Base-by-base conservation (phyloP, 2,888 invertebrate species). In the Rhamnusium bicolor region DNA sequence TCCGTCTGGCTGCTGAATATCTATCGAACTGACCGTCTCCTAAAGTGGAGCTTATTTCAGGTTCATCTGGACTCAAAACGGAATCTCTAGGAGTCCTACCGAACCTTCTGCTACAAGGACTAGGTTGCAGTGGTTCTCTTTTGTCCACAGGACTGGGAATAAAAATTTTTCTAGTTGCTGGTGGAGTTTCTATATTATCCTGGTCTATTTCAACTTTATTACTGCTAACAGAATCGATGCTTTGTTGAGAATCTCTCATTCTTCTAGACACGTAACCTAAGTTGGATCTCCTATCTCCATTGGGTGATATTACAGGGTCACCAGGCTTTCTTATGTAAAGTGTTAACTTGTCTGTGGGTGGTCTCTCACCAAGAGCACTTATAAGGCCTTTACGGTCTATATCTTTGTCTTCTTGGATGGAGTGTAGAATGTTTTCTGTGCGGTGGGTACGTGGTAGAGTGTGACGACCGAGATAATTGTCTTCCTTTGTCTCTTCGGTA, bases 151-250 rank as follows among this genome's bases (percentile, higher is more conserved):
- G 91, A 1, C 92, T 91, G 1, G 92, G 91, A 71, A 91, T 92
- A 83, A 93, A 93, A 27, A 92, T 88, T 80, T 94, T 92, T 69
- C 96, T 90, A 16, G 93, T 93, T 0, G 93, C 94, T 4, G 96
- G 96, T 18, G 96, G 96, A 1, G 96, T 96, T 89, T 96, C 96
- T 32, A 96, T 94, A 82, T 96, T 96, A 81, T 96, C 96, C 1
- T 96, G 95, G 86, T 96, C 96, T 49, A 96, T 95, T 84, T 96
- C 96, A 10, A 93, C 92, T 85, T 94, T 94, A 10, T 94, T 93
- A 12, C 89, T 85, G 14, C 82, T 67, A 14, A 73, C 70, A 6
- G 77, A 74, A n/a, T 82, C 82, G 4, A 74, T 40, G 18, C 76
- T 78, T 49, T 76, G 79, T 51, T 79, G 81, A 0, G 83, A 80